These are phyloP conservation scores for Luehdorfia chinensis DNA, from an alignment of 1,140 invertebrate species.

Conservation along the genomic window DNA sequence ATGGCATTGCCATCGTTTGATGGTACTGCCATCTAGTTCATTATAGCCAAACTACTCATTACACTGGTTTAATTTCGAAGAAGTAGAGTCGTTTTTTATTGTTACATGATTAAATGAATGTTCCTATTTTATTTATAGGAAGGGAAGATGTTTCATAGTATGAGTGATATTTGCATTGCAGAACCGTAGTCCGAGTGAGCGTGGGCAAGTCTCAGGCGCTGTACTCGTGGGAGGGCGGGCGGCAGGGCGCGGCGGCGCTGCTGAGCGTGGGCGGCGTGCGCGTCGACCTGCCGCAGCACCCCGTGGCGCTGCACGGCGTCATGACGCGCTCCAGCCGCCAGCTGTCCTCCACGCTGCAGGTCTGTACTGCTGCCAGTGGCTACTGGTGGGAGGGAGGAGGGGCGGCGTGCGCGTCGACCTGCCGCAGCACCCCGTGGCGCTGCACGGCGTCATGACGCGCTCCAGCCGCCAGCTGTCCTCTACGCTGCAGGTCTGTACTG, in stretches of 20 bases:
- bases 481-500: conserved; percentile 84
- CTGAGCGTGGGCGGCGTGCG: conserved; percentile 92
- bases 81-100: no score
- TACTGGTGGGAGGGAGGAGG: conserved; percentile 90
- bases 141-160: no score
- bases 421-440: conserved; percentile 96
- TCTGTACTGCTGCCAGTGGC: no score
- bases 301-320: conserved; percentile 97
- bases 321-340: conserved; percentile 96
- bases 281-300: conserved; percentile 97
- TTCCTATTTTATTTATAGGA: no score
- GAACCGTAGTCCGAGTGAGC: conserved; percentile 95
- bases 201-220: conserved; percentile 94
- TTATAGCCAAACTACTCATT: no score
- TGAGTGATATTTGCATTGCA: no score
- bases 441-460: conserved; percentile 98
- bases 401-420: conserved; percentile 95
- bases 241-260: conserved; percentile 90
- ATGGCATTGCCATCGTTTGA: no score
- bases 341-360: conserved; percentile 89
- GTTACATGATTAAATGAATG: no score
- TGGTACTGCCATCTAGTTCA: no score
- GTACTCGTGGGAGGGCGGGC: conserved; percentile 89
- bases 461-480: conserved; percentile 95
- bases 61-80: no score